Percentiles rank a stretch among this genome's conserved stretches.
These are phyloP conservation scores for Allobates femoralis DNA, from an alignment of 2,797 vertebrate genomes.

Conservation along the genomic window DNA sequence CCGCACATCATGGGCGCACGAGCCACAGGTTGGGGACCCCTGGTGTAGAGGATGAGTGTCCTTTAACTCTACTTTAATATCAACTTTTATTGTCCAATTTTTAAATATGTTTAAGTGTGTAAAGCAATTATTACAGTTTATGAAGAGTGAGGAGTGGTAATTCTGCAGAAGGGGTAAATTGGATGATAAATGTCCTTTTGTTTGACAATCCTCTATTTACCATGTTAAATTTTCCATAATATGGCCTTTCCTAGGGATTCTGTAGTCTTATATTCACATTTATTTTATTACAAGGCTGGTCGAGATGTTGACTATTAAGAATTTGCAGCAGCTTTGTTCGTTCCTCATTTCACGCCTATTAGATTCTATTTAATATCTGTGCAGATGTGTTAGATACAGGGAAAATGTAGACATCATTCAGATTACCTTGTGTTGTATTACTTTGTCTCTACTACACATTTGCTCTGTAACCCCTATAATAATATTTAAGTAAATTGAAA, in stretches of 20 bases:
- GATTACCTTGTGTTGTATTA: not conserved
- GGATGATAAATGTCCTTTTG: not conserved
- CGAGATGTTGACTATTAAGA: not conserved
- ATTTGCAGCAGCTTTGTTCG: not conserved
- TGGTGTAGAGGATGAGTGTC: not conserved
- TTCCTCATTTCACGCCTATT: not conserved
- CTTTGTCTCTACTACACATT: not conserved
- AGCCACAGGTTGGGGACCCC: no score
- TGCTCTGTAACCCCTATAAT: not conserved
- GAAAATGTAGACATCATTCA: not conserved
- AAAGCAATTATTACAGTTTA: not conserved
- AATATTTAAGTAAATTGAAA: not conserved
- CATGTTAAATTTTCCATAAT: not conserved
- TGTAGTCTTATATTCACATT: not conserved
- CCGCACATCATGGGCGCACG: no score
- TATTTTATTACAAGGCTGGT: not conserved
- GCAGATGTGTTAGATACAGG: not conserved
- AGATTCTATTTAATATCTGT: not conserved
- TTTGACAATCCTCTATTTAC: not conserved
- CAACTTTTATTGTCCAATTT: not conserved
- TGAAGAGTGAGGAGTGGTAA: not conserved
- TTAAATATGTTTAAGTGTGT: not conserved
- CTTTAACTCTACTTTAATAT: not conserved
- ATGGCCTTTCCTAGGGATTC: not conserved
- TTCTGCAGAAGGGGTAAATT: not conserved